These are phyloP conservation scores for Eleginops maclovinus DNA, from an alignment of 2,113 vertebrate species.

Conservation along the genomic window DNA sequence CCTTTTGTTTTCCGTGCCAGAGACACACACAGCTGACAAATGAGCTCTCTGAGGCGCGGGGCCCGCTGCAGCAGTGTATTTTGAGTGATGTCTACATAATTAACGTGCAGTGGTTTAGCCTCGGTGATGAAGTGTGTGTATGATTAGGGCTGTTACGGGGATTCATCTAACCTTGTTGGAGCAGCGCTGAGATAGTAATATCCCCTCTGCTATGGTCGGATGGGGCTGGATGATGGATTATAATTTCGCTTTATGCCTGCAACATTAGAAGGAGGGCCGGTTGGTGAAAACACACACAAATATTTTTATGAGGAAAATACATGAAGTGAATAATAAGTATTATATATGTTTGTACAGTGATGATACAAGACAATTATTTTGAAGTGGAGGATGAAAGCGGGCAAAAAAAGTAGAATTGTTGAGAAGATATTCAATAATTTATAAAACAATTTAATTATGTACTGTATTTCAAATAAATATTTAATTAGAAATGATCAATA, in stretches of 20 bases:
- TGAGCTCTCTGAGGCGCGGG: conserved; percentile 71
- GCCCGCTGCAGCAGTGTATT: conserved; percentile 67
- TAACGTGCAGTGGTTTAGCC: conserved; percentile 79
- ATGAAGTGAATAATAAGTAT: neutral
- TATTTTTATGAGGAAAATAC: conserved; percentile 20
- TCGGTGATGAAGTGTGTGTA: conserved; percentile 82
- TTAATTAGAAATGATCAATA: conserved; percentile 46
- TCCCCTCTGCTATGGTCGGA: conserved; percentile 66
- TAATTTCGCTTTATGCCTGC: conserved; percentile 61
- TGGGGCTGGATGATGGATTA: conserved; percentile 69
- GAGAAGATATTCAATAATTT: conserved; percentile 38
- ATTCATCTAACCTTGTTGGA: conserved; percentile 79
- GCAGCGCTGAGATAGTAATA: conserved; percentile 75
- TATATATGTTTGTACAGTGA: neutral
- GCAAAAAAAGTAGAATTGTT: neutral
- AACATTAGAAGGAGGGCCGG: conserved; percentile 48
- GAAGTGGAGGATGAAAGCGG: neutral
- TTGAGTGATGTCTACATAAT: conserved; percentile 86
- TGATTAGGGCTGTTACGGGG: conserved; percentile 84
- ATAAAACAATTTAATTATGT: conserved; percentile 11
- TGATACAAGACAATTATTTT: neutral
- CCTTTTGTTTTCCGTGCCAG: conserved; percentile 77
- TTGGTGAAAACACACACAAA: conserved; percentile 33
- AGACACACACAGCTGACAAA: conserved; percentile 76
- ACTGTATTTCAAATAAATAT: conserved; percentile 33